phyloP scores from a whole-genome alignment of 2,113 vertebrate species.

The Podiceps cristatus region DNA sequence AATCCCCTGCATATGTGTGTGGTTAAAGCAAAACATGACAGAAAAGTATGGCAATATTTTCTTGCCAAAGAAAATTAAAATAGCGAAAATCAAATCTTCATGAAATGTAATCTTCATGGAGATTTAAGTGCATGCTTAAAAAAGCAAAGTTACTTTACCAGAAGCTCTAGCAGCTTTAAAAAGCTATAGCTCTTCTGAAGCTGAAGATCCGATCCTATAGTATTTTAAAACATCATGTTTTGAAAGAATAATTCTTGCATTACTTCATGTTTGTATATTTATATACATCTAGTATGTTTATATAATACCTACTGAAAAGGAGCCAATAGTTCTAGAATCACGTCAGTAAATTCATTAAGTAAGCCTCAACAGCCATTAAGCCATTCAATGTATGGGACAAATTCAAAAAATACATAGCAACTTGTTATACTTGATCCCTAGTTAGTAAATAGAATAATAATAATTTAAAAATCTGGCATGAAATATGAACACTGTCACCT shows the following conservation, averaged over 20 bases:
- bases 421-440: not conserved
- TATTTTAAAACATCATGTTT: not conserved
- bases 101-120: not conserved
- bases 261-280: not conserved
- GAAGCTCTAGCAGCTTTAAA: not conserved
- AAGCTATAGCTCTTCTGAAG: not conserved
- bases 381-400: not conserved
- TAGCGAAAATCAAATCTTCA: not conserved
- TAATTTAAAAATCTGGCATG: rapidly evolving
- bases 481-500: not conserved
- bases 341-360: not conserved
- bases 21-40: not conserved
- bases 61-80: not conserved
- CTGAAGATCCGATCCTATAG: not conserved
- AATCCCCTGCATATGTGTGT: not conserved
- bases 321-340: not conserved
- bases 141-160: not conserved
- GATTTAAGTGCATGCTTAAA: not conserved
- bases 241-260: not conserved
- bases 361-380: not conserved
- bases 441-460: not conserved
- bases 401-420: not conserved
- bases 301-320: not conserved
- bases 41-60: not conserved
- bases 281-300: not conserved